phyloP scores from a whole-genome alignment of 2,888 invertebrate species.

The Branchipolynoe longqiensis region DNA sequence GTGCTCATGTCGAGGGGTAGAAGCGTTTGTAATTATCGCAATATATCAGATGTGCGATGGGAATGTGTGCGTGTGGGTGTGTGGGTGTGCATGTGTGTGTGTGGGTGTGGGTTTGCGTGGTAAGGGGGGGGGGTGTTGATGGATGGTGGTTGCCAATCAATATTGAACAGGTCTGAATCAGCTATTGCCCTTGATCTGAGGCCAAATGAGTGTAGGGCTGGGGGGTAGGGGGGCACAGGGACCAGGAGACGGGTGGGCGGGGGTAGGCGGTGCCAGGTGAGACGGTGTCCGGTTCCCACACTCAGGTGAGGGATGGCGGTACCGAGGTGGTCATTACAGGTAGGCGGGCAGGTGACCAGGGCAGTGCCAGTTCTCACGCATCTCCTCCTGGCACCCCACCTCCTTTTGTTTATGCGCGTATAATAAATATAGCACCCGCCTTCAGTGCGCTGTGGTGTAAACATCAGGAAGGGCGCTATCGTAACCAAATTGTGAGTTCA shows the following conservation, averaged over 20 bases:
- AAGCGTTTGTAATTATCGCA: not conserved
- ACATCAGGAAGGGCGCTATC: no score
- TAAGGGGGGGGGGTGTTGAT: not conserved
- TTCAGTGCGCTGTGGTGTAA: not conserved
- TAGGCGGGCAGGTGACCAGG: not conserved
- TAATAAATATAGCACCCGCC: no score
- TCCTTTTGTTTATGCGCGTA: no score
- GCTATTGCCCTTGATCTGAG: slow-evolving; percentile 10
- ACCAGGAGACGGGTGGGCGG: no score
- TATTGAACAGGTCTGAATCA: slow-evolving; percentile 14
- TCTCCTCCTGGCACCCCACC: no score
- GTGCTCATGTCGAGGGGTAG: no score
- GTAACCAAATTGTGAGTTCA: no score
- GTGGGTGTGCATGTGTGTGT: no score
- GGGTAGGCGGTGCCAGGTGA: slow-evolving; percentile 2
- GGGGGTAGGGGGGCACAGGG: not conserved
- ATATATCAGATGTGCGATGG: not conserved
- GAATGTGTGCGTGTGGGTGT: no score
- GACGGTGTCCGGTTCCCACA: not conserved
- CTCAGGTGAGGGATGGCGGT: not conserved
- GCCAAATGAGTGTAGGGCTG: not conserved
- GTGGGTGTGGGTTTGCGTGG: not conserved
- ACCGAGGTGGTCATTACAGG: no score
- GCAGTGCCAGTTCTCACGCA: not conserved
- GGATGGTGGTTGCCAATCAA: slow-evolving; percentile 30